Conservation (phyloP, 2,888 invertebrate species). For the Aleiodes alternator region DNA sequence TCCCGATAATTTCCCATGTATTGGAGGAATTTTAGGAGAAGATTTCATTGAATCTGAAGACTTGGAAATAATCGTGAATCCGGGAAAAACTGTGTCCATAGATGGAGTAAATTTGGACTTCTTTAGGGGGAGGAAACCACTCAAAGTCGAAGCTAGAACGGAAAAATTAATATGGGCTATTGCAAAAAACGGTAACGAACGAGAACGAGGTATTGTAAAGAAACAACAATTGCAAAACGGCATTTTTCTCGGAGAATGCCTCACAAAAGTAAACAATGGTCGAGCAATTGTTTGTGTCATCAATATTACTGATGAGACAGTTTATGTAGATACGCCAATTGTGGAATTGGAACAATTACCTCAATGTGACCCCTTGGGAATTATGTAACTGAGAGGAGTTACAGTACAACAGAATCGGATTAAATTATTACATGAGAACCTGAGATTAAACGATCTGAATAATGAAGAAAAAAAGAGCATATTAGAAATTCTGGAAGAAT, state of each 20-base stretch:
- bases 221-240: background rate
- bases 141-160: background rate
- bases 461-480: slow-evolving; percentile 37
- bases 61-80: background rate
- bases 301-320: background rate
- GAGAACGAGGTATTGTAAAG: background rate
- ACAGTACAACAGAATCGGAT: background rate
- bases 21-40: background rate
- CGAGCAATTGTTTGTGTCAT: background rate
- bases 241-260: background rate
- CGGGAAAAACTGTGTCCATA: background rate
- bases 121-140: background rate
- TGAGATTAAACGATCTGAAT: slow-evolving; percentile 36
- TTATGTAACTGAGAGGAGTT: background rate
- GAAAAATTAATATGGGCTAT: background rate
- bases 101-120: background rate
- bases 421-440: background rate
- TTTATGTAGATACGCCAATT: background rate
- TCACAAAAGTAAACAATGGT: background rate
- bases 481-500: slow-evolving; percentile 29
- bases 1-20: background rate
- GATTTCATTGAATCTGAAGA: background rate
- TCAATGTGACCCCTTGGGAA: too few species aligned
- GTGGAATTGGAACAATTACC: too few species aligned
- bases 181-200: background rate